Percentiles rank a stretch among this genome's conserved stretches.
These are phyloP conservation scores for Pantherophis alleghaniensis DNA, from an alignment of 2,797 vertebrate species.

Conservation along the genomic window DNA sequence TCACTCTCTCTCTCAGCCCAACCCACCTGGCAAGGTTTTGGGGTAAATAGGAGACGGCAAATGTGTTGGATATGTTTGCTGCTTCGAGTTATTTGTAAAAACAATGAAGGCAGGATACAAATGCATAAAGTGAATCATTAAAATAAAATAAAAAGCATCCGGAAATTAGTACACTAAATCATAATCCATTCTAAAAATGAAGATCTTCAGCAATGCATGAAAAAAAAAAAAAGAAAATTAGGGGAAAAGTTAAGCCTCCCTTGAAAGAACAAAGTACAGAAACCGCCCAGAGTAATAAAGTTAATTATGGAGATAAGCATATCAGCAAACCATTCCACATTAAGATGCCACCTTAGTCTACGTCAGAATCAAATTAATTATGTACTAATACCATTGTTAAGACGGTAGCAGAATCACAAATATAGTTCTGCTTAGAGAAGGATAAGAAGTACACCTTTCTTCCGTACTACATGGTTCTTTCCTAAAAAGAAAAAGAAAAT, in stretches of 20 bases:
- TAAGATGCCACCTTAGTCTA: not conserved
- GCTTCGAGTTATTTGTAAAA: not conserved
- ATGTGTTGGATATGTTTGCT: too few relatives aligned
- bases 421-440: not conserved
- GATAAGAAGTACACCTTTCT: not conserved
- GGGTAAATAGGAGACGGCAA: not conserved
- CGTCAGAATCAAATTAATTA: not conserved
- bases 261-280: not conserved
- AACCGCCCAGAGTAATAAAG: not conserved
- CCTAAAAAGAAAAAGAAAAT: not conserved
- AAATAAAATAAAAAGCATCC: not conserved
- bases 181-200: not conserved
- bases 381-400: not conserved
- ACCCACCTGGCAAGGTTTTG: not conserved
- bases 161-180: not conserved
- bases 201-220: not conserved
- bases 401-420: not conserved
- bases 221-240: not conserved
- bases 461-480: not conserved
- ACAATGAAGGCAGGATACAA: not conserved
- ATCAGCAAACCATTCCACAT: not conserved
- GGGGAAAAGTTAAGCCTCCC: not conserved
- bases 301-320: not conserved
- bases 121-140: not conserved
- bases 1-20: not conserved